A percentile compares a stretch with the other conserved stretches of the same genome.
phyloP scores from a whole-genome alignment of 2,113 vertebrate species.

The Gobius niger region DNA sequence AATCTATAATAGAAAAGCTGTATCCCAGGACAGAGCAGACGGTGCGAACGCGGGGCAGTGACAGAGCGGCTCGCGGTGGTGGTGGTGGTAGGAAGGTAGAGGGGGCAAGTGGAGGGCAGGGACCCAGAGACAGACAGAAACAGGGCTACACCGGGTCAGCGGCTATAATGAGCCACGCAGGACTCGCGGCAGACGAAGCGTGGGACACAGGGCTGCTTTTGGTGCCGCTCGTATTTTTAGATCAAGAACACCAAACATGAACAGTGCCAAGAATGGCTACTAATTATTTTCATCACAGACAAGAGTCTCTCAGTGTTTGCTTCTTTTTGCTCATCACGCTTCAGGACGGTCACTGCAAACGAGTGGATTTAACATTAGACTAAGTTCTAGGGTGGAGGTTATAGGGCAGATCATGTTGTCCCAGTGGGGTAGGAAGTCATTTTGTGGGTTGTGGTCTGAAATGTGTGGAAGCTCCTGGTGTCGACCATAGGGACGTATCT shows the following conservation, averaged over 20 bases:
- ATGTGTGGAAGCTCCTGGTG: too few species aligned
- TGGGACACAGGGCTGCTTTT: neutral
- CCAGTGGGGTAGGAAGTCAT: too few species aligned
- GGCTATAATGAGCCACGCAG: conserved; percentile 36
- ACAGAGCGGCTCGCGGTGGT: conserved; percentile 1
- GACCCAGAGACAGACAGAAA: conserved; percentile 19
- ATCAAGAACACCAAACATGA: conserved; percentile 6
- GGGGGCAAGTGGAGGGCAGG: conserved; percentile 50
- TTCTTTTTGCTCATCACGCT: neutral
- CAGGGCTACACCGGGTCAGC: conserved; percentile 27
- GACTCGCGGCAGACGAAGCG: conserved; percentile 1
- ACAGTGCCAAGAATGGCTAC: neutral
- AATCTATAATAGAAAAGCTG: conserved; percentile 67
- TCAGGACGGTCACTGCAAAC: neutral
- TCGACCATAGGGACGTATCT: too few species aligned
- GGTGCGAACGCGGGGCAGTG: conserved; percentile 21
- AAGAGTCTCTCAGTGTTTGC: neutral
- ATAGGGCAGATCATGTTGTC: too few species aligned
- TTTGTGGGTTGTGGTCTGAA: too few species aligned
- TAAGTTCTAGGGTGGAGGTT: too few species aligned
- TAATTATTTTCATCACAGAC: conserved; percentile 8
- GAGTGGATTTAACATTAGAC: too few species aligned
- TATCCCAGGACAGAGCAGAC: conserved; percentile 28
- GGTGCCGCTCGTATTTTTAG: neutral
- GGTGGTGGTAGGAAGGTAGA: conserved; percentile 2